Base-by-base conservation (phyloP, 2,797 vertebrate species). In the Pterois miles region DNA sequence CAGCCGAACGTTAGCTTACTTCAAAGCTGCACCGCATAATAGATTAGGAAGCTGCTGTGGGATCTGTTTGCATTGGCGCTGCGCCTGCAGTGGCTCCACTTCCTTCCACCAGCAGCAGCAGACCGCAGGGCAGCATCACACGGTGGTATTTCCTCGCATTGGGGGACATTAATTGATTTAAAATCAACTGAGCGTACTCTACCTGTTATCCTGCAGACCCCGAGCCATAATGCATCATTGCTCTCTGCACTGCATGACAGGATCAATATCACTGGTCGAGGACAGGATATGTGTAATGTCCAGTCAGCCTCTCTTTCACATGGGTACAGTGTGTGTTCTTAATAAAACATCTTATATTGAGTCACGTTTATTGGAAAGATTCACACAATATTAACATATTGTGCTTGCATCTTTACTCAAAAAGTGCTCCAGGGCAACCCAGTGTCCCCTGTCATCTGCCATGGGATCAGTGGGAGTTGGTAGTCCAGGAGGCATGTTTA, bases 11-110 rank as follows among this genome's bases (percentile, higher is more conserved):
- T 52, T 50, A 59, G 50, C 65, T 29, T 2, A 8, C 54, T 43
- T 63, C 54, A 50, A 57, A 66, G 71, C 67, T 12, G 4, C 14
- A n/a, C 36, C 67, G 69, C 67, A 67, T 10, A 27, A 12, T 13
- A 67, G 57, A 68, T 56, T 20, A 65, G 25, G 43, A 22, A 70
- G 80, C 73, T 74, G 78, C 58, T 76, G 73, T 86, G 71, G 62
- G 46, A 40, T 90, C 64, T 78, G 76, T 70, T 85, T 78, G 79
- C 71, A 2, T 57, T 86, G 82, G 90, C 78, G 0, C 56, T 50
- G 77, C 75, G 77, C 83, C 84, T 71, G 57, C 70, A 34, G 63
- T 18, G 83, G 56, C 71, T 68, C 23, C 70, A 48, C 86, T 84
- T 84, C 88, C 80, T 69, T 4, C 71, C 67, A 63, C 8, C 64